Evolutionary conservation across 2,797 vertebrate genomes (phyloP), one percentile per base, ranked within the genome.

Genomic region (Emys orbicularis): DNA sequence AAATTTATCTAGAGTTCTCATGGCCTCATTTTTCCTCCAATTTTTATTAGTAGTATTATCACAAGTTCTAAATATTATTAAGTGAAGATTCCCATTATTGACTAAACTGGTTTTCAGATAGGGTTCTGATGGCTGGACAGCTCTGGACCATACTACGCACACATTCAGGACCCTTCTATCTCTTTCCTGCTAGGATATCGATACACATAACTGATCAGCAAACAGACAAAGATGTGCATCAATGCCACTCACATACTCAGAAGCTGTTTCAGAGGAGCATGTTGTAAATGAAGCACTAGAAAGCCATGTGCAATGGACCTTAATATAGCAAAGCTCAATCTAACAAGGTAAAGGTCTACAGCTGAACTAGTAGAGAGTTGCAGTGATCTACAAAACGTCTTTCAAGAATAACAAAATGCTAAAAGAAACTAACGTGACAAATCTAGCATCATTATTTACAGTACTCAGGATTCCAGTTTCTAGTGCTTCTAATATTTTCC

Each of bases 401-500:
- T 74, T 6, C 65, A 91, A 87, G 29, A 50, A 1, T 0, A 84
- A 92, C 92, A 83, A 34, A 3, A 59, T 2, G 2, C 18, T 83
- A 31, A 77, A 77, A 77, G 25, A 83, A 88, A 81, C 3, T 21
- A 47, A 3, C 1, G 23, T 31, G 27, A 29, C 74, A 47, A 77
- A 77, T 29, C 44, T 15, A 77, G 12, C 8, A 27, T 77, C 27
- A 77, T 49, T 77, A 49, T 77, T 49, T 49, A 49, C 44, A 29
- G 47, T 47, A 49, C 27, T 44, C 74, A 81, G 12, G 4, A 74
- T 50, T 50, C 72, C 56, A 9, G 61, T 84, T 81, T 88, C 31
- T 18, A 79, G 18, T 83, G 68, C 41, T 94, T 93, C 90, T 76
- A 52, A 31, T 79, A 92, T 61, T 93, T 87, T 91, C 88, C 91